A percentile compares a stretch with the other conserved stretches of the same genome.
These are phyloP conservation scores for Rhyacophila evoluta DNA, from an alignment of 2,888 invertebrate genomes.

Conservation along the genomic window DNA sequence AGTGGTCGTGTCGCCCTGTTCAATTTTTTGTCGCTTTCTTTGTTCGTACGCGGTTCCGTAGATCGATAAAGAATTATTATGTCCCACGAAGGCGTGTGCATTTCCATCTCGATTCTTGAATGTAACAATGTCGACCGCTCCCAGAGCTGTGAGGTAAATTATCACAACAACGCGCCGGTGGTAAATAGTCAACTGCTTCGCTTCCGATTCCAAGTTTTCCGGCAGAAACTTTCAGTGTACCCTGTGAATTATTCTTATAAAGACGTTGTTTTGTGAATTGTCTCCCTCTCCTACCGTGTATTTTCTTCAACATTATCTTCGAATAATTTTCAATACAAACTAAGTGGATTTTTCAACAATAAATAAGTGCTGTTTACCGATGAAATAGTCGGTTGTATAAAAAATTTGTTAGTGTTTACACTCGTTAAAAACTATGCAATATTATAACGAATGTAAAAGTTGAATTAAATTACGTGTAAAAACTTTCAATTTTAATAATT, in stretches of 20 bases:
- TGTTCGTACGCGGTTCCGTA: conserved; percentile 59
- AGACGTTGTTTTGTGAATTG: conserved; percentile 48
- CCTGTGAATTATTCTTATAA: conserved; percentile 35
- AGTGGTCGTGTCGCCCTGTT: conserved; percentile 63
- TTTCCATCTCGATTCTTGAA: background rate
- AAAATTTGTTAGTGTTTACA: background rate
- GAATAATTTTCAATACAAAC: background rate
- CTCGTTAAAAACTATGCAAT: conserved; percentile 6
- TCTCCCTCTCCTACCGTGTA: background rate
- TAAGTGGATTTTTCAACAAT: background rate
- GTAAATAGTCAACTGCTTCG: conserved; percentile 1
- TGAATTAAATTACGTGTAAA: background rate
- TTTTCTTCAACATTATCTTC: background rate
- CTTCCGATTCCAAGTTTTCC: conserved; percentile 40
- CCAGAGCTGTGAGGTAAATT: background rate
- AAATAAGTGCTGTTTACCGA: background rate
- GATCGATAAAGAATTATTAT: conserved; percentile 47
- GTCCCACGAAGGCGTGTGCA: conserved; percentile 37
- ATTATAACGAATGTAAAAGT: background rate
- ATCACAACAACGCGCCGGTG: background rate
- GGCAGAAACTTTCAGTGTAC: conserved; percentile 47
- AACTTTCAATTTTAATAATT: background rate
- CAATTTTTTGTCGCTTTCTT: conserved; percentile 61
- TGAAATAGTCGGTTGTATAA: no score
- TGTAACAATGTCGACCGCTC: conserved; percentile 15